Evolutionary conservation across 2,888 invertebrate species (phyloP), one percentile per base, ranked within the genome.

Genomic region (Pammene fasciana): DNA sequence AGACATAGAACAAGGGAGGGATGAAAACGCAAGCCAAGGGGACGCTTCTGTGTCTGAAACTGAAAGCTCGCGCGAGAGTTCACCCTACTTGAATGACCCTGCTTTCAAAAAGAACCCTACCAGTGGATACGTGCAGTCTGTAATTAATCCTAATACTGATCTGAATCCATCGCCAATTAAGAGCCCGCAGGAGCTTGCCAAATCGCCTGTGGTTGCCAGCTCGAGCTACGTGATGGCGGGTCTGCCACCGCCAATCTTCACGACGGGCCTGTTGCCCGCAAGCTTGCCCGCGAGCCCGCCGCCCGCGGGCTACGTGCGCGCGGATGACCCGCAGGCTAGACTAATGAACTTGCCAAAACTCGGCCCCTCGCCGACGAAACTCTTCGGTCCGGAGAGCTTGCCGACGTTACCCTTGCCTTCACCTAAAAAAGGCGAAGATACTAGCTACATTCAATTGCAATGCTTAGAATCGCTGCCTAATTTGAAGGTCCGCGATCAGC

Each of bases 191-290:
- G 43, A 61, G 36, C 54, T 46, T 36, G 71, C 75, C 41, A 80
- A 79, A 46, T 72, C 80, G 26, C 59, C 76, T 13, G 57, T 78
- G 7, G 84, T 88, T 26, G 78, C 90, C 1, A 86, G 86, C 68
- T 87, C 90, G 16, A 91, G 92, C 75, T 92, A 92, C 72, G 92
- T 92, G 1, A 89, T 89, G 89, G 92, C 92, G 16, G 87, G 88
- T 2, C 76, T 92, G 46, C 82, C 89, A 16, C 86, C 87, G 36
- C 85, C 90, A 0, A 85, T 90, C 79, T 90, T 90, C 74, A 87
- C 89, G 34, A 86, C 88, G 13, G 87, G 86, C 14, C 81, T 86
- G 34, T 75, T 82, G 46, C 83, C 81, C 7, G 76, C 82, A 10
- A 75, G 76, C 34, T 75, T 82, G 46, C 83, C 81, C 7, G 76